Evolutionary conservation across 2,888 invertebrate species (phyloP).

Genomic region (Zelleria hepariella): DNA sequence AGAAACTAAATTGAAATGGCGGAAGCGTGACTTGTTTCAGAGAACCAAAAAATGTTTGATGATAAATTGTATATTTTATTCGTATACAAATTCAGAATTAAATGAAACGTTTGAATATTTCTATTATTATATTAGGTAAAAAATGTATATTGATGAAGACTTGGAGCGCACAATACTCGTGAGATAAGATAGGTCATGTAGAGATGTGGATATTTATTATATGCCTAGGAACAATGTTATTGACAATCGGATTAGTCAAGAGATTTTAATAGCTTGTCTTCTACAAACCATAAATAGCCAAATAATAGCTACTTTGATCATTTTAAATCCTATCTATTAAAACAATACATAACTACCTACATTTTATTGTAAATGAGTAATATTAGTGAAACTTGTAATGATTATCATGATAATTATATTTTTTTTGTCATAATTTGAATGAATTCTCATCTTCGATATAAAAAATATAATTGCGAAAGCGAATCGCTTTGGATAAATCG

Average conservation of each 20-base stretch:
- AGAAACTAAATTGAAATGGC: no score
- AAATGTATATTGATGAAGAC: conserved; percentile 32
- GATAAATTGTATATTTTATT: not conserved
- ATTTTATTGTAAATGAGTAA: not conserved
- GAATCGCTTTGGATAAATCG: not conserved
- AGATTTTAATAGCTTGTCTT: not conserved
- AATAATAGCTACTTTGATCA: not conserved
- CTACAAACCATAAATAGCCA: not conserved
- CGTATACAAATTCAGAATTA: not conserved
- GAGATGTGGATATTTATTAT: not conserved
- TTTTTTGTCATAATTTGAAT: no score
- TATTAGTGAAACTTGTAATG: not conserved
- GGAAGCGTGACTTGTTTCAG: not conserved
- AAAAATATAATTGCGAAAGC: not conserved
- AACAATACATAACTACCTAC: not conserved
- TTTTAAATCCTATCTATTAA: not conserved
- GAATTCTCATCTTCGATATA: no score
- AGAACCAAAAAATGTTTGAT: not conserved
- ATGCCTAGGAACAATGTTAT: not conserved
- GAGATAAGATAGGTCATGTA: conserved; percentile 35
- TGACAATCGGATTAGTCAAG: not conserved
- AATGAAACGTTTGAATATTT: conserved; percentile 11
- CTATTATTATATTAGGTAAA: conserved; percentile 33
- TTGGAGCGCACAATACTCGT: conserved; percentile 67
- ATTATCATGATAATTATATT: not conserved